Evolutionary conservation across 2,113 vertebrate genomes (phyloP), one percentile per base, ranked within the genome.

Genomic region (Archilochus colubris): DNA sequence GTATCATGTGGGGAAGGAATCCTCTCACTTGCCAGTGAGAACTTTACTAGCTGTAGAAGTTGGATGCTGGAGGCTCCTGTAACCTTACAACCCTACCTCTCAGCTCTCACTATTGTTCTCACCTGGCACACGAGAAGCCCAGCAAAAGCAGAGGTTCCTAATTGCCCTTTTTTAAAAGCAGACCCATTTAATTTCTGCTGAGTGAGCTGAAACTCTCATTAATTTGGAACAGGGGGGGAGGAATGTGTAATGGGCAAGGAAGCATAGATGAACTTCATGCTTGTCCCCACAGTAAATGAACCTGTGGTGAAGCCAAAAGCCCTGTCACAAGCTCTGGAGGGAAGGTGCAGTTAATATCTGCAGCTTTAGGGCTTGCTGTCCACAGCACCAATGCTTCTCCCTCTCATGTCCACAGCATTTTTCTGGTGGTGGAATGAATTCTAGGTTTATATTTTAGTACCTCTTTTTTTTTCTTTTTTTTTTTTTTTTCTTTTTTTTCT

Each of bases 101-200:
- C 66, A 76, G 24, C 44, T 20, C 66, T 55, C 50, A 1, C 67
- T 28, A 5, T 58, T 76, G 9, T 61, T 86, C 74, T 85, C 74
- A 79, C 78, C 91, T 92, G 89, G 62, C 70, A 58, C 3, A 2
- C 6, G 5, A 63, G 73, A 57, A 89, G 55, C 73, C 33, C 74
- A 77, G 69, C 36, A 86, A 33, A 87, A 70, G 30, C 79, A 91
- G 63, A 86, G 51, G 33, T 74, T 91, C 53, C 43, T 75, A 86
- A 84, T 68, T 94, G 53, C 73, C 43, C 18, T 58, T 68, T 61
- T 73, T 76, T 63, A 38, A 69, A 81, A 75, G 51, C 77, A 89
- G 88, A 61, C 21, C 51, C 30, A 14, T 86, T 72, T 62, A 21
- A 91, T 90, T 96, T 86, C 86, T 96, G 79, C 76, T 83, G 91